Evolutionary conservation across 2,113 vertebrate species (phyloP), one percentile per base, ranked within the genome.

Genomic region (Pedetes capensis): DNA sequence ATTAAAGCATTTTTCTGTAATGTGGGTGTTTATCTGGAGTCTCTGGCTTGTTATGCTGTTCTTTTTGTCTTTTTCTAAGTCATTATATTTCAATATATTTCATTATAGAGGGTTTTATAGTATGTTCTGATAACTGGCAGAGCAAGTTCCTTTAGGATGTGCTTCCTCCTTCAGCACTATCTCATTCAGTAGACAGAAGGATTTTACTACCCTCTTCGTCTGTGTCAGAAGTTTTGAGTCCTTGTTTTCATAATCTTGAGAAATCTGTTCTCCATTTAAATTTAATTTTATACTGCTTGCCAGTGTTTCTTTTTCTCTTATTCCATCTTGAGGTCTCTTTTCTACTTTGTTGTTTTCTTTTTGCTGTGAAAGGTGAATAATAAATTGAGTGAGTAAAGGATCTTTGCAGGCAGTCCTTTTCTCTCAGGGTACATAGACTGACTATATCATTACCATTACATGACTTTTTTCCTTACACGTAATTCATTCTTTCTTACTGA

Each of bases 41-140:
- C 7, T 53, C 42, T 86, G 3, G 69, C 63, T 47, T 84, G 63
- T 85, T 49, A 10, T 75, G n/a, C n/a, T n/a, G n/a, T n/a, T n/a
- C n/a, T 90, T 82, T 71, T 82, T 88, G n/a, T 82, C 37, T 94
- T 78, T n/a, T n/a, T n/a, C 61, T 57, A 69, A 83, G 37, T 64
- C 49, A 68, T 34, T 68, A 83, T 9, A n/a, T n/a, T n/a, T n/a
- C 14, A 49, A 47, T 44, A 84, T 78, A 75, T 18, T 71, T 74
- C 44, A 76, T 95, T 49, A 55, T 12, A 84, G 51, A 2, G 23
- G 6, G 14, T 79, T 81, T 91, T 86, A 59, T 53, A 44, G 44
- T 55, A 2, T 29, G 11, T 85, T 85, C 39, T 90, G 10, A 47
- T 75, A 87, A 76, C 42, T 86, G 27, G 17, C 39, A 82, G 16